Base-by-base conservation (phyloP, 2,113 vertebrate genomes). In the Nibea albiflora region DNA sequence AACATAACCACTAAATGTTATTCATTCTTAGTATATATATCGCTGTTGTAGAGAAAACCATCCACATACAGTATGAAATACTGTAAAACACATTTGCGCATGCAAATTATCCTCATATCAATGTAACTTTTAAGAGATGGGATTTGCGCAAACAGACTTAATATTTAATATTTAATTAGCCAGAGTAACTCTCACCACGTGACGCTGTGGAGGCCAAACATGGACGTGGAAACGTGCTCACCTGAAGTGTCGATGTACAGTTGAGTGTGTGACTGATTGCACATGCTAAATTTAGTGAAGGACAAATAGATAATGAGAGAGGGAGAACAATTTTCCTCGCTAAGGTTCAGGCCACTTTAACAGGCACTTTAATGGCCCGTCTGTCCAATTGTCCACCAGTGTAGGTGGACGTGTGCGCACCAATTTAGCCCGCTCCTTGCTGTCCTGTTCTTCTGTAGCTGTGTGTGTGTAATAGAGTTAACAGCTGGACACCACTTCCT, bases 401-500 rank as follows among this genome's bases (percentile, higher is more conserved):
- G 80, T 20, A 76, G 75, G 71, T 76, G 85, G 81, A 88, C 39
- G 28, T 67, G 73, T 71, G 90, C 35, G 76, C 83, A 78, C 71
- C 90, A 91, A 91, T 89, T 90, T 90, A 73, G 85, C 64, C 78
- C 66, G 50, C 75, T 86, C 42, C 88, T 80, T 11, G 73, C 85
- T 85, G 85, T 89, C 88, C 86, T 88, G 83, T 89, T 87, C 88
- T 80, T 87, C 77, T 82, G 82, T 57, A 78, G 76, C 84, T 73
- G 85, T 89, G 90, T 82, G 90, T 82, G 75, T 85, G 91, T 90
- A 87, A 92, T 90, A 77, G 85, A 92, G 87, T 89, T 89, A 90
- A 90, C 92, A 93, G 92, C 91, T 91, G 90, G 92, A 93, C 86
- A 81, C 73, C 90, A 85, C 90, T 90, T 92, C 87, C 84, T 86